These are phyloP conservation scores for Mylabris sibirica DNA, from an alignment of 2,888 invertebrate genomes.

Conservation along the genomic window DNA sequence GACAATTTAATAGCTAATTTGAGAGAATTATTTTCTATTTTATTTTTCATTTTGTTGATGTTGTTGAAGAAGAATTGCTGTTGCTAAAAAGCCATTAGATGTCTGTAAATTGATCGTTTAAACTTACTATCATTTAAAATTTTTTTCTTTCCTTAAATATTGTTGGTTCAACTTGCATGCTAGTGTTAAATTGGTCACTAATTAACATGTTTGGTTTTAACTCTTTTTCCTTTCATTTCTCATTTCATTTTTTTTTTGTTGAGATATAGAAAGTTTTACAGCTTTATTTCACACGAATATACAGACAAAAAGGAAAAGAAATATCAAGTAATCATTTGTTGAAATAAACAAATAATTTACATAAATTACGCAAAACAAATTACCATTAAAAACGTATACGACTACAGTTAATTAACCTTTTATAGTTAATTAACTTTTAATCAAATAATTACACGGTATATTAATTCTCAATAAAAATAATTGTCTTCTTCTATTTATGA, in stretches of 20 bases:
- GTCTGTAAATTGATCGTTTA: slow-evolving; percentile 8
- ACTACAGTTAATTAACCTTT: slow-evolving; percentile 9
- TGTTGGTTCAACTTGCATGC: slow-evolving; percentile 37
- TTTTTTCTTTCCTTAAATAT: slow-evolving; percentile 16
- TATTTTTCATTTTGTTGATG: no score
- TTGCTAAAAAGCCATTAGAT: slow-evolving; percentile 11
- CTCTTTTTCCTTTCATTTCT: slow-evolving; percentile 11
- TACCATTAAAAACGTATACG: neutral
- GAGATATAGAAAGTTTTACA: slow-evolving; percentile 30
- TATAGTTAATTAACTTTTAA: slow-evolving; percentile 2
- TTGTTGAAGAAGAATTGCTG: neutral
- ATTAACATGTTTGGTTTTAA: slow-evolving; percentile 37
- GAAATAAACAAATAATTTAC: neutral
- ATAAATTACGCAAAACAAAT: slow-evolving; percentile 3
- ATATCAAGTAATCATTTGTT: neutral
- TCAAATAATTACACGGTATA: slow-evolving; percentile 4
- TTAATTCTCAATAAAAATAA: neutral
- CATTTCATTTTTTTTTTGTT: slow-evolving; percentile 9
- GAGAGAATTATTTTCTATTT: neutral
- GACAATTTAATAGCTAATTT: slow-evolving; percentile 3
- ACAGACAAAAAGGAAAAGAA: neutral
- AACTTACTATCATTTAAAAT: slow-evolving; percentile 3
- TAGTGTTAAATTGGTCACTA: slow-evolving; percentile 37
- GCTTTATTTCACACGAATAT: slow-evolving; percentile 21
- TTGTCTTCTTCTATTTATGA: neutral